Evolutionary conservation across 1,140 invertebrate genomes (phyloP).

Genomic region (Leguminivora glycinivorella): DNA sequence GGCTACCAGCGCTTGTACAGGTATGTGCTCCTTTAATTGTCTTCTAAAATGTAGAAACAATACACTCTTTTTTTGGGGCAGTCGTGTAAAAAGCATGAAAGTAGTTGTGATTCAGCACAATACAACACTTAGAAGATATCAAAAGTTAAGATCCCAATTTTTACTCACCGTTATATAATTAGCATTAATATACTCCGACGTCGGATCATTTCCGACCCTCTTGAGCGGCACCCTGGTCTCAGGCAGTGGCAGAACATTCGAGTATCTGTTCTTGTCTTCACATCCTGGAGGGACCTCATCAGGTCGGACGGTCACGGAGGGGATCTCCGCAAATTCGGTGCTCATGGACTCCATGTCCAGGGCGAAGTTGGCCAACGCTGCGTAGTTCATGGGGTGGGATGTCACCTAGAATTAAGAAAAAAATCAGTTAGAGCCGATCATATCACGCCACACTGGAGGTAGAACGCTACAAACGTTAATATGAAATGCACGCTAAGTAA

Average conservation of each 20-base stretch:
- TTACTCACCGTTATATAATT: slow-evolving; percentile 89
- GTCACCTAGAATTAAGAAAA: slow-evolving; percentile 80
- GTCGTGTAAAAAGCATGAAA: too few species aligned
- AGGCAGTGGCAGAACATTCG: slow-evolving; percentile 95
- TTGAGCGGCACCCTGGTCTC: slow-evolving; percentile 90
- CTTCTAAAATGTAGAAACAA: too few species aligned
- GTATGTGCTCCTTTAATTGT: too few species aligned
- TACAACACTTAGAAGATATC: too few species aligned
- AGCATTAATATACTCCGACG: slow-evolving; percentile 95
- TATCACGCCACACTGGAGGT: too few species aligned
- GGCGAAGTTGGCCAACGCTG: slow-evolving; percentile 86
- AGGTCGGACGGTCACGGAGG: slow-evolving; percentile 85
- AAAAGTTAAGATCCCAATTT: neutral
- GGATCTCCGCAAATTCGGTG: slow-evolving; percentile 89
- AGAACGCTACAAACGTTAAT: too few species aligned
- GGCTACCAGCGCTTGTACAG: too few species aligned
- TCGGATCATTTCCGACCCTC: slow-evolving; percentile 84
- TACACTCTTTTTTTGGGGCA: too few species aligned
- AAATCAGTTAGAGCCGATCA: neutral
- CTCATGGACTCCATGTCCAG: slow-evolving; percentile 85
- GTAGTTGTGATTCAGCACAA: too few species aligned
- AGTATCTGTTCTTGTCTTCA: slow-evolving; percentile 95
- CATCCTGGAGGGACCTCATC: slow-evolving; percentile 92
- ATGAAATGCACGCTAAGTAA: too few species aligned
- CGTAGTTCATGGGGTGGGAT: slow-evolving; percentile 86